Evolutionary conservation across 2,113 vertebrate species (phyloP), one percentile per base, ranked within the genome.

Genomic region (Cettia cetti): DNA sequence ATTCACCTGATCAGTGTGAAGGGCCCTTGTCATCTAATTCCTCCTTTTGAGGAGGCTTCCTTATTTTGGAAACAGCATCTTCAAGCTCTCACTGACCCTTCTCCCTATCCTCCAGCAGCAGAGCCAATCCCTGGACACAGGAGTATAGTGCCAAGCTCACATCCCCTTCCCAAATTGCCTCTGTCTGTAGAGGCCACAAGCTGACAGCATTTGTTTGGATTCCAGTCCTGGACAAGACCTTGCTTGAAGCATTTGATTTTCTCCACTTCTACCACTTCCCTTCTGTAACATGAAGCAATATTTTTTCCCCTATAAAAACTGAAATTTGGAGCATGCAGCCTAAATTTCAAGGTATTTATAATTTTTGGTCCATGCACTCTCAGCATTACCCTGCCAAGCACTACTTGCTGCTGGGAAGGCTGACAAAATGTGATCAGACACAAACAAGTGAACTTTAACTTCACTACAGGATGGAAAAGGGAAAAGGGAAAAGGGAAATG

Each of bases 291-390:
- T 68, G 66, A 95, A 94, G 82, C 52, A 90, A 92, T 71, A 42
- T 17, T 89, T 92, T 82, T 94, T 86, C 65, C 94, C 28, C 88
- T 77, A 66, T 82, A 93, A 90, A 95, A 91, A 40, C 23, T 86
- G 77, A 96, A 91, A 92, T 82, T 91, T 87, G 90, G 64, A 89
- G 60, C 61, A 45, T 52, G 4, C 30, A 78, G 87, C 44, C 77
- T 94, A 95, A 90, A 92, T 98, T 96, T 94, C 75, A 74, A 95
- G 65, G 82, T 86, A 90, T 93, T 93, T 85, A 86, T 95, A 86
- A 95, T 54, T 81, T 94, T 97, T 98, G 96, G 95, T 95, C 74
- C 28, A 15, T 4, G 6, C 7, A 75, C 40, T 72, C 68, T 91
- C 60, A 90, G 68, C 13, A 72, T 89, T 63, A 65, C 64, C 31